phyloP scores from a whole-genome alignment of 2,113 vertebrate genomes.

The Rhadina sibilatrix region DNA sequence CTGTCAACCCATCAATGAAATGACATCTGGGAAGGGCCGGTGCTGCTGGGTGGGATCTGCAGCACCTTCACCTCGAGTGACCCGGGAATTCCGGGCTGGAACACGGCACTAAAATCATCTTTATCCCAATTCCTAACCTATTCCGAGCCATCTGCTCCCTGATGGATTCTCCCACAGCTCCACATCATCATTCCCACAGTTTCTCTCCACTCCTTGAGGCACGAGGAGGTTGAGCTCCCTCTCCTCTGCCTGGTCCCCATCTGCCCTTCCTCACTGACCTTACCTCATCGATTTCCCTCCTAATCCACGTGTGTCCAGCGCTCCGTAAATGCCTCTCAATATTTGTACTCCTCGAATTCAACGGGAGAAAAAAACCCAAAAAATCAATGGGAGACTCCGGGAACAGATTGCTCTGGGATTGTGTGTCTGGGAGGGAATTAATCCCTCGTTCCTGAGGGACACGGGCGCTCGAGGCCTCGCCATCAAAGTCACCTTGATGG shows the following conservation, averaged over 20 bases:
- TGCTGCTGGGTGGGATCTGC: fast-evolving
- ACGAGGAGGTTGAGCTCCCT: neutral
- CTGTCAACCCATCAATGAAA: constrained; percentile 20
- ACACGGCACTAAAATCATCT: fast-evolving
- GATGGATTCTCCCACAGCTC: neutral
- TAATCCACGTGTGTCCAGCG: fast-evolving
- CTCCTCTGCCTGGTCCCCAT: neutral
- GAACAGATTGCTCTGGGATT: neutral
- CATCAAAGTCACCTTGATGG: neutral
- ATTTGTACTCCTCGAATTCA: neutral
- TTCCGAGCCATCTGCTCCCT: neutral
- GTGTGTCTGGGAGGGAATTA: neutral
- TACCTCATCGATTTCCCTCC: neutral
- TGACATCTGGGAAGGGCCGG: neutral
- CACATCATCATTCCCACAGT: fast-evolving
- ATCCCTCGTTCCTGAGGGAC: neutral
- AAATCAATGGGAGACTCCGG: neutral
- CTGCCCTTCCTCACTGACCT: neutral
- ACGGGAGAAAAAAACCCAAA: neutral
- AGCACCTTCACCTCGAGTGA: neutral
- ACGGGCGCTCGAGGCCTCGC: fast-evolving
- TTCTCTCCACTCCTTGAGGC: neutral
- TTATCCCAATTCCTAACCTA: fast-evolving
- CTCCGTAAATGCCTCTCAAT: neutral
- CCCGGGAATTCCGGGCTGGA: neutral